Base-by-base conservation (phyloP, 2,888 invertebrate species). In the Alviniconcha strummeri region DNA sequence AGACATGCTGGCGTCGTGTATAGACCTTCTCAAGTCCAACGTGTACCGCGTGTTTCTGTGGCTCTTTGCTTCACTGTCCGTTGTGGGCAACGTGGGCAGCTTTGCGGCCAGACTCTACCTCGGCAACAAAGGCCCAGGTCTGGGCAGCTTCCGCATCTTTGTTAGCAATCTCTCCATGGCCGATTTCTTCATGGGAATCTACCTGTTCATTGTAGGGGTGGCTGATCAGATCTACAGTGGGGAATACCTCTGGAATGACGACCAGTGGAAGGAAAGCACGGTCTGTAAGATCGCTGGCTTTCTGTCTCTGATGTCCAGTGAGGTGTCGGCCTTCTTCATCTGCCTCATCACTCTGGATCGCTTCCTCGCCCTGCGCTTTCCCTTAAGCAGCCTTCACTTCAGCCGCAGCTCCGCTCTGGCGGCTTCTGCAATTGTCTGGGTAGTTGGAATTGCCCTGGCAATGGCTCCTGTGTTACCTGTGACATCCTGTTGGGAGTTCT, bases 271-370 rank as follows among this genome's bases (percentile, higher is more conserved):
- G n/a, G n/a, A n/a, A n/a, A n/a, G n/a, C n/a, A n/a, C n/a, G n/a
- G n/a, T n/a, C n/a, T n/a, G n/a, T n/a, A n/a, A n/a, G n/a, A n/a
- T n/a, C 5, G 79, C 79, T 6, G 79, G 79, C 0, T 79, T 79
- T 11, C 19, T 79, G 5, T 79, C 64, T 8, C n/a, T 79, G 67
- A 9, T 79, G 52, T 79, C 79, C 4, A 57, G n/a, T 9, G 79
- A 79, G 19, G 79, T 79, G 13, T 79, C 79, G 36, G 79, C 79
- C 4, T 79, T 79, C 36, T 94, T 95, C 80, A 93, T 96, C 15
- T 94, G n/a, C n/a, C n/a, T n/a, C n/a, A 95, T 0, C 88, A 7
- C 9, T n/a, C n/a, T 64, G 54, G 79, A 79, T 52, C 64, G 79
- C 0, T 79, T 79, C 13, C 8, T 79, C 13, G 79, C 36, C 19